A percentile compares a stretch with the other conserved stretches of the same genome.
Evolutionary conservation across 2,113 vertebrate genomes (phyloP).

Genomic region (Limanda limanda): DNA sequence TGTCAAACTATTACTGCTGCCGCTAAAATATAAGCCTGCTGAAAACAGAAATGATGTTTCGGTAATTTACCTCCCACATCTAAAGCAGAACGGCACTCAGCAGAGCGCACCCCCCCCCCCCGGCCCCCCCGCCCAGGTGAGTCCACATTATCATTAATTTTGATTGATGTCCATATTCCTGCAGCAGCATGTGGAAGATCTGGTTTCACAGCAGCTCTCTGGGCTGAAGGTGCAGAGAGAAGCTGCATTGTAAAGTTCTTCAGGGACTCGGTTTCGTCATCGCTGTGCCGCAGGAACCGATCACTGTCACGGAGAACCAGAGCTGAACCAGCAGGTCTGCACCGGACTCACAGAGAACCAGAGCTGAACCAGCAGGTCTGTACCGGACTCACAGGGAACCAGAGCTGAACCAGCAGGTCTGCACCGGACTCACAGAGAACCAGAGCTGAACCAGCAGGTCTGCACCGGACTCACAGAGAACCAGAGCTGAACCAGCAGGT

Average conservation of each 20-base stretch:
- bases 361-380: no score
- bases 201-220: neutral
- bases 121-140: neutral
- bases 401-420: no score
- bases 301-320: neutral
- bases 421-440: no score
- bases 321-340: neutral
- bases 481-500: no score
- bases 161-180: neutral
- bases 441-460: no score
- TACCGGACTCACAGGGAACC: no score
- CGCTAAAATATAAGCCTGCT: neutral
- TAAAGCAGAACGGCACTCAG: neutral
- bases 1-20: neutral
- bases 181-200: neutral
- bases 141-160: neutral
- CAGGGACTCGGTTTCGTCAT: no score
- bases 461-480: no score
- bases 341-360: no score
- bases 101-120: neutral
- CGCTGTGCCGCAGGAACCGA: neutral
- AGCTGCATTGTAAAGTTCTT: neutral
- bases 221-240: neutral
- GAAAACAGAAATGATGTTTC: neutral
- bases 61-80: no score